phyloP scores from a whole-genome alignment of 2,113 vertebrate genomes.

The Pagrus major region DNA sequence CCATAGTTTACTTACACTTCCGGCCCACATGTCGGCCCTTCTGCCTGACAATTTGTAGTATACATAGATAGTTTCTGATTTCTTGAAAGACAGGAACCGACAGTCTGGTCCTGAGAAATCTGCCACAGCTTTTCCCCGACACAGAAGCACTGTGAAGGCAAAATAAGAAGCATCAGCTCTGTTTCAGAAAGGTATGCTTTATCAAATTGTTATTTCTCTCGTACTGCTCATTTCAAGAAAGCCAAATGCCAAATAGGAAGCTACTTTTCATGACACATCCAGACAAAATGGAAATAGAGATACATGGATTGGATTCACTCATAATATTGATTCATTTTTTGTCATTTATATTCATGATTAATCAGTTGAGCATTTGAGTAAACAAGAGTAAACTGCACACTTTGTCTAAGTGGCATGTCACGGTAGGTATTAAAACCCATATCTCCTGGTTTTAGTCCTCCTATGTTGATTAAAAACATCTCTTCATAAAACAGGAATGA shows the following conservation, averaged over 20 bases:
- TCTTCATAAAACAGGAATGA: too few relatives aligned
- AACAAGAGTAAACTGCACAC: too few relatives aligned
- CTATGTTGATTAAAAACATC: background rate
- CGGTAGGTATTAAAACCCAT: background rate
- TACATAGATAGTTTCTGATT: conserved; percentile 91
- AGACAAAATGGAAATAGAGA: background rate
- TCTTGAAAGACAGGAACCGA: conserved; percentile 94
- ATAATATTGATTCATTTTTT: background rate
- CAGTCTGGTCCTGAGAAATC: conserved; percentile 95
- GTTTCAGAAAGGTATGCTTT: background rate
- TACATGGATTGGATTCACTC: background rate
- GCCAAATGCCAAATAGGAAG: background rate
- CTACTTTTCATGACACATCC: background rate
- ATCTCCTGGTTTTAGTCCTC: background rate
- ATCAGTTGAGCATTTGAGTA: background rate
- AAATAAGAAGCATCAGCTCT: conserved; percentile 23
- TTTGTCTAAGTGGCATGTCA: background rate
- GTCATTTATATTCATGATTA: background rate
- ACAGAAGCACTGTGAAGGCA: conserved; percentile 89
- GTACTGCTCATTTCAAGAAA: background rate
- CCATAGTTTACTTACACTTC: conserved; percentile 90
- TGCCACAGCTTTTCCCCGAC: conserved; percentile 89
- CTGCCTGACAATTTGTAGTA: conserved; percentile 94
- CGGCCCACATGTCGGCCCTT: conserved; percentile 92
- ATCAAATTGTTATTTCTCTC: background rate